Percentiles rank a stretch among this genome's conserved stretches.
Evolutionary conservation across 2,888 invertebrate species (phyloP).

Genomic region (Nemotelus nigrinus): DNA sequence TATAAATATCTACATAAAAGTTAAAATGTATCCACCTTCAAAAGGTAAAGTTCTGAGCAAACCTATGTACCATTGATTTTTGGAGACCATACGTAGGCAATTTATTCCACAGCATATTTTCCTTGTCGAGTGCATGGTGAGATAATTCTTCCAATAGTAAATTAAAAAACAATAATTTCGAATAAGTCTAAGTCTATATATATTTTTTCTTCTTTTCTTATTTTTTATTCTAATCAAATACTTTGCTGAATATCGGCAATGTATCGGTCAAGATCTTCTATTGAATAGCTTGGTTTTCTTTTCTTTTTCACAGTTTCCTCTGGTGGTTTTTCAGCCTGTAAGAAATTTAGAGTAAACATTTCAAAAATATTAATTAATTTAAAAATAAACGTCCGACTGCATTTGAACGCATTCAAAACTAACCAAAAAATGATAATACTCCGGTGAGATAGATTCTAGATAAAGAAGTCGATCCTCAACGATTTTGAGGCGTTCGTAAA

Average conservation of each 20-base stretch:
- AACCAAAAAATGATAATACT: constrained; percentile 79
- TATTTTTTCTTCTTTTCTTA: too few species aligned
- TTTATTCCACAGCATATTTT: too few species aligned
- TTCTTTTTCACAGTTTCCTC: not conserved
- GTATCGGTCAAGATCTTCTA: constrained; percentile 38
- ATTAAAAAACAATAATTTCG: too few species aligned
- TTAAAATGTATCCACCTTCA: too few species aligned
- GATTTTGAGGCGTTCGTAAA: constrained; percentile 75
- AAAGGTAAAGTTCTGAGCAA: too few species aligned
- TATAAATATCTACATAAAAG: too few species aligned
- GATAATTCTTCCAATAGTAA: too few species aligned
- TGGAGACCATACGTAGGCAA: too few species aligned
- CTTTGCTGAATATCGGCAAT: constrained; percentile 31
- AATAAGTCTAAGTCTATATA: too few species aligned
- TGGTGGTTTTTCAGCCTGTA: constrained; percentile 14
- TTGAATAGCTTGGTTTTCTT: constrained; percentile 21
- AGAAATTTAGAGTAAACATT: not conserved
- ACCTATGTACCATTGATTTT: too few species aligned
- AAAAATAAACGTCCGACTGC: not conserved
- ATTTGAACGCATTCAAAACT: constrained; percentile 37
- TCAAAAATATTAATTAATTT: not conserved
- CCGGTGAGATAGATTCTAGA: constrained; percentile 81
- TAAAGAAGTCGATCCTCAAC: constrained; percentile 79
- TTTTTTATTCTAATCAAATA: not conserved
- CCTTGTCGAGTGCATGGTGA: too few species aligned